These are phyloP conservation scores for Pinna nobilis DNA, from an alignment of 1,140 invertebrate species.

Conservation along the genomic window DNA sequence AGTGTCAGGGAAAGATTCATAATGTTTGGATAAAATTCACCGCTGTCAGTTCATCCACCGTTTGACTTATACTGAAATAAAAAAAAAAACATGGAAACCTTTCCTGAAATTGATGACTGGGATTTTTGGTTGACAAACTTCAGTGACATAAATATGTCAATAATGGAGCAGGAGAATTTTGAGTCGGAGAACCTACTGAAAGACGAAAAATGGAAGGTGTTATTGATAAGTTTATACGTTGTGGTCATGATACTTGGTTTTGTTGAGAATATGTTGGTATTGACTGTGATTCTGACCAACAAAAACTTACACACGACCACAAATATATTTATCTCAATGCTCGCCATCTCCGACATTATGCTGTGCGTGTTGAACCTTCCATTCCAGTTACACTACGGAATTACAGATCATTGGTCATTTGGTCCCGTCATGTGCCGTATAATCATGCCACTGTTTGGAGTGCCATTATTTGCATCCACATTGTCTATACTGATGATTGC, in stretches of 20 bases:
- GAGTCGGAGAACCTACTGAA: slow-evolving; percentile 15
- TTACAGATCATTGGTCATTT: slow-evolving; percentile 91
- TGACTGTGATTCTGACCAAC: slow-evolving; percentile 89
- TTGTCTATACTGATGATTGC: slow-evolving; percentile 84
- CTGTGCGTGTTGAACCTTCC: slow-evolving; percentile 93
- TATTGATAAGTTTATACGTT: slow-evolving; percentile 68
- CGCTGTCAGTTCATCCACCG: too few species aligned
- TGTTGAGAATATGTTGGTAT: slow-evolving; percentile 90
- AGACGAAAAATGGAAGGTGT: slow-evolving; percentile 54
- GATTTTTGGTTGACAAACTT: too few species aligned
- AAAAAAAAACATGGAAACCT: too few species aligned
- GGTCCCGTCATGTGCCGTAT: slow-evolving; percentile 67
- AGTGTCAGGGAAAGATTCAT: too few species aligned
- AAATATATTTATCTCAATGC: slow-evolving; percentile 97
- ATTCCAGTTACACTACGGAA: slow-evolving; percentile 84
- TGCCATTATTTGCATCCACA: slow-evolving; percentile 83
- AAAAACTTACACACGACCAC: slow-evolving; percentile 97
- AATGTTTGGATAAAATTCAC: too few species aligned
- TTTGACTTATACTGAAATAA: too few species aligned
- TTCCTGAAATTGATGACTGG: too few species aligned
- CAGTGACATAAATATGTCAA: too few species aligned
- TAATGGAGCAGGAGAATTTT: too few species aligned
- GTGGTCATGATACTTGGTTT: slow-evolving; percentile 71
- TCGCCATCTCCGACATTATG: slow-evolving; percentile 96
- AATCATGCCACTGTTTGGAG: slow-evolving; percentile 72